These are phyloP conservation scores for Eristalinus sepulchralis DNA, from an alignment of 2,888 invertebrate species.

Conservation along the genomic window DNA sequence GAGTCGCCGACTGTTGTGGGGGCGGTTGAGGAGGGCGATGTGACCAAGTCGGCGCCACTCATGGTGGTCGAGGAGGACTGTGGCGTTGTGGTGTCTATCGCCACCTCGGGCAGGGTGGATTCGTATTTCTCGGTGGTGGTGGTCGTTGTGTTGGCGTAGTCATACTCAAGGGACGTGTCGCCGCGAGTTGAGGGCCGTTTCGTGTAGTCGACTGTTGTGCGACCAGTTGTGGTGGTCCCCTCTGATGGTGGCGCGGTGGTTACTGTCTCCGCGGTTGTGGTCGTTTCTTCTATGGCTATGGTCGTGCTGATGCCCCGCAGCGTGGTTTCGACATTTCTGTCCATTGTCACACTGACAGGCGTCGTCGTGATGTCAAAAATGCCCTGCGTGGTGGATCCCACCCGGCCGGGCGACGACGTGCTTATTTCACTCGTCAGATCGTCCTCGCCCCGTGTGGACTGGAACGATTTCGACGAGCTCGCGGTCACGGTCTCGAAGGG, in stretches of 20 bases:
- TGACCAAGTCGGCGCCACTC: slow-evolving; percentile 43
- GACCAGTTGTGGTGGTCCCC: slow-evolving; percentile 63
- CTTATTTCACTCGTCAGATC: slow-evolving; percentile 39
- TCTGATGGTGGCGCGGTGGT: slow-evolving; percentile 1
- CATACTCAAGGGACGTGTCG: slow-evolving; percentile 79
- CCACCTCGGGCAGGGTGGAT: slow-evolving; percentile 57
- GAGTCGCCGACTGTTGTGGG: slow-evolving; percentile 61
- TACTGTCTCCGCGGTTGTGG: background rate
- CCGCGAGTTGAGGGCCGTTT: slow-evolving; percentile 75
- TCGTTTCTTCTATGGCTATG: background rate
- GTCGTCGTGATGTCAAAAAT: slow-evolving; percentile 40
- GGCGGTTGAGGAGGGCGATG: slow-evolving; percentile 29
- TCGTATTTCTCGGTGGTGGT: slow-evolving; percentile 68
- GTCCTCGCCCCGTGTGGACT: slow-evolving; percentile 38
- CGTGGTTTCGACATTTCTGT: slow-evolving; percentile 18
- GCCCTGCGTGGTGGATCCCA: slow-evolving; percentile 25
- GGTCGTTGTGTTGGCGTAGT: slow-evolving; percentile 74
- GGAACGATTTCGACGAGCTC: slow-evolving; percentile 30
- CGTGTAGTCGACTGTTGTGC: slow-evolving; percentile 60
- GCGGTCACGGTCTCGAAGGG: slow-evolving; percentile 33
- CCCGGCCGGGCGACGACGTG: background rate
- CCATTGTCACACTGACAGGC: slow-evolving; percentile 33
- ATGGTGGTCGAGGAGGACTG: slow-evolving; percentile 47
- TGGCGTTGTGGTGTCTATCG: slow-evolving; percentile 51
- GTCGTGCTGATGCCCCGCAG: background rate